These are phyloP conservation scores for Corythornis madagascariensis DNA, from an alignment of 2,113 vertebrate genomes.

Conservation along the genomic window DNA sequence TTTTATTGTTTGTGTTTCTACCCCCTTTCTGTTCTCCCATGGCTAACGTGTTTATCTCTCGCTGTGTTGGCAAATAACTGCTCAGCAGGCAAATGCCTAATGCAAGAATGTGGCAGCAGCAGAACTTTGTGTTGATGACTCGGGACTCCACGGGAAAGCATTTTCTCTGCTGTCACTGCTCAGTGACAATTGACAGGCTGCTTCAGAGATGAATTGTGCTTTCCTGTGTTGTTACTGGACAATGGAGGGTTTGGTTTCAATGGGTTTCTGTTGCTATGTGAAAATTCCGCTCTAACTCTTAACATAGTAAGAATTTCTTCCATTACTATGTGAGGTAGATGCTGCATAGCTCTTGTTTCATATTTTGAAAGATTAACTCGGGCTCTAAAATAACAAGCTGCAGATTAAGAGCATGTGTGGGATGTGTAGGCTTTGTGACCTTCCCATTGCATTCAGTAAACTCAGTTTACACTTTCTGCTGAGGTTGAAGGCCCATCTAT, in stretches of 20 bases:
- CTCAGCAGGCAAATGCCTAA: conserved; percentile 31
- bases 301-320: background rate
- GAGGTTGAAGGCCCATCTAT: background rate
- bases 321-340: background rate
- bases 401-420: background rate
- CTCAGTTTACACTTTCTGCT: background rate
- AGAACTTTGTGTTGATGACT: conserved; percentile 33
- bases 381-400: background rate
- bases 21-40: background rate
- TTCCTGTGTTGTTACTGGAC: background rate
- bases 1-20: background rate
- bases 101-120: conserved; percentile 5
- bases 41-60: conserved; percentile 19
- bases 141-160: background rate
- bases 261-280: conserved; percentile 3
- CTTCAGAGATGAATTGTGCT: background rate
- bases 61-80: background rate
- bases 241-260: background rate
- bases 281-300: conserved; percentile 7
- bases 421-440: background rate
- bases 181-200: background rate
- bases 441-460: background rate
- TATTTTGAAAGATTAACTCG: background rate
- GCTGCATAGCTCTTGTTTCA: background rate
- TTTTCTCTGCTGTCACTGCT: conserved; percentile 9